phyloP scores from a whole-genome alignment of 1,140 invertebrate genomes.

The Drosophila ercepeae region DNA sequence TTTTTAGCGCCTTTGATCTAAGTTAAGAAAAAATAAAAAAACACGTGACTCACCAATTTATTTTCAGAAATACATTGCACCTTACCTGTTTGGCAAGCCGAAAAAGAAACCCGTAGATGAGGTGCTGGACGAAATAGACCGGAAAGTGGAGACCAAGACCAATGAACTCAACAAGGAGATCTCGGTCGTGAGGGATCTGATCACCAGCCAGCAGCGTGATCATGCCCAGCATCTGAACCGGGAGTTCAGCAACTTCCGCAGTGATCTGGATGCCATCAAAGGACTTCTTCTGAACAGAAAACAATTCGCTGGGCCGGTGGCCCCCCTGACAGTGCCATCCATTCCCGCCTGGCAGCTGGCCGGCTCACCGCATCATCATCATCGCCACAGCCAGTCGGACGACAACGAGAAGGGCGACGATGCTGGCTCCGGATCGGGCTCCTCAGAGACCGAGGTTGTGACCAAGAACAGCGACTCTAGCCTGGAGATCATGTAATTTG shows the following conservation, averaged over 20 bases:
- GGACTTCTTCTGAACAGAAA: constrained; percentile 90
- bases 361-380: constrained; percentile 66
- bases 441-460: constrained; percentile 87
- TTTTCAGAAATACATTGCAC: constrained; percentile 87
- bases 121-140: constrained; percentile 87
- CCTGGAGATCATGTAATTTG: constrained; percentile 87
- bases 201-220: constrained; percentile 81
- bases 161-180: constrained; percentile 86
- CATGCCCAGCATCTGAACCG: constrained; percentile 86
- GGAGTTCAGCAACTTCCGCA: constrained; percentile 88
- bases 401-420: constrained; percentile 82
- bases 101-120: constrained; percentile 87
- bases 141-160: constrained; percentile 87
- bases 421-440: constrained; percentile 85
- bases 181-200: constrained; percentile 83
- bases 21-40: constrained; percentile 33
- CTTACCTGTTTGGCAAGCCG: constrained; percentile 87
- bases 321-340: constrained; percentile 86
- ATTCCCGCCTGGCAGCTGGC: constrained; percentile 91
- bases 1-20: too few relatives aligned
- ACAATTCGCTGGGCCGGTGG: constrained; percentile 87
- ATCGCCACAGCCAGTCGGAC: constrained; percentile 69
- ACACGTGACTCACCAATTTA: not conserved
- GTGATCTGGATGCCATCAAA: constrained; percentile 90
- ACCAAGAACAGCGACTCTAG: constrained; percentile 89